These are phyloP conservation scores for Zoanthus sociatus DNA, from an alignment of 92 coral and sea anemone genomes.

Conservation along the genomic window DNA sequence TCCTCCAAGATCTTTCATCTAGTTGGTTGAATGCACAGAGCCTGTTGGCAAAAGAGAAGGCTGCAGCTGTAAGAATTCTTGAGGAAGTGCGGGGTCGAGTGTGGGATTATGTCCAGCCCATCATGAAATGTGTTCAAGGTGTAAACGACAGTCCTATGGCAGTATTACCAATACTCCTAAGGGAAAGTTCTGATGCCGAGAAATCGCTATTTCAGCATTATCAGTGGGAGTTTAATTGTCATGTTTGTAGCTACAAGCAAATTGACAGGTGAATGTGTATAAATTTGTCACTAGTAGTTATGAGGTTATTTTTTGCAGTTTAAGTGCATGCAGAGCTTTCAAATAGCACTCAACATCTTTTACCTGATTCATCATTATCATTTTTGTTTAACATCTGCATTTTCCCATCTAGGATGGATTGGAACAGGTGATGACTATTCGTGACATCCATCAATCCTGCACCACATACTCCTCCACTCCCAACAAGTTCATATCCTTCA, in stretches of 20 bases:
- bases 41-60: constrained; percentile 35
- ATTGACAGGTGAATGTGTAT: constrained; percentile 68
- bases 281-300: neutral
- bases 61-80: constrained; percentile 53
- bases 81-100: constrained; percentile 62
- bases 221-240: constrained; percentile 83
- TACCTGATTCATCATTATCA: too few relatives aligned
- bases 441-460: too few relatives aligned
- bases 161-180: constrained; percentile 80
- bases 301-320: too few relatives aligned
- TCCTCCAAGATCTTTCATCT: constrained; percentile 52
- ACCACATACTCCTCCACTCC: too few relatives aligned
- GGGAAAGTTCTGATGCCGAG: constrained; percentile 58
- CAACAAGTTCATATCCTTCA: too few relatives aligned
- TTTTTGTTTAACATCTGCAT: too few relatives aligned
- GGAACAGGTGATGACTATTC: too few relatives aligned
- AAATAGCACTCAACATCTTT: too few relatives aligned
- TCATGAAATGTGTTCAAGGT: constrained; percentile 87
- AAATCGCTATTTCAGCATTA: constrained; percentile 76
- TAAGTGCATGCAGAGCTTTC: too few relatives aligned
- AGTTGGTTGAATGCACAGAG: constrained; percentile 73
- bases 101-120: constrained; percentile 81
- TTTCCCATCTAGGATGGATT: too few relatives aligned
- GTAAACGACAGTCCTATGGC: constrained; percentile 89
- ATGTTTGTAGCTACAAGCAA: constrained; percentile 80